Conservation (phyloP, 2,888 invertebrate species). For the Habrosyne pyritoides region DNA sequence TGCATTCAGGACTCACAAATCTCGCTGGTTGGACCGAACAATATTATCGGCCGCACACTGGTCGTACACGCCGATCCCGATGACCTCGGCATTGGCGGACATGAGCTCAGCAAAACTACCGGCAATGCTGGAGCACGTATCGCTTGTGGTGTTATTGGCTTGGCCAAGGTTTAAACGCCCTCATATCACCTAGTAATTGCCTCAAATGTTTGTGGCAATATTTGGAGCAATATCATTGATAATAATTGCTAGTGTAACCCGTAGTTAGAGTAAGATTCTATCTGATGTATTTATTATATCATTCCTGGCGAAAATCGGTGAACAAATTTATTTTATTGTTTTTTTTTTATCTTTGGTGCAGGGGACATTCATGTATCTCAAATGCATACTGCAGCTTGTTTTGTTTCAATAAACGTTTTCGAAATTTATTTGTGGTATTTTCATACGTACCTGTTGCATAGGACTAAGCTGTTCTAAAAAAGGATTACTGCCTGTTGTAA, state of each 20-base stretch:
- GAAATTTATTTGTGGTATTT: slow-evolving; percentile 14
- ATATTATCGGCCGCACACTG: slow-evolving; percentile 92
- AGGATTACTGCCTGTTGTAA: too few species aligned
- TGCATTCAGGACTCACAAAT: slow-evolving; percentile 69
- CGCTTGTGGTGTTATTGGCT: slow-evolving; percentile 95
- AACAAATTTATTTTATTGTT: slow-evolving; percentile 42
- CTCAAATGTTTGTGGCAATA: slow-evolving; percentile 11
- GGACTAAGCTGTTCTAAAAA: too few species aligned
- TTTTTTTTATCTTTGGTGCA: slow-evolving; percentile 52
- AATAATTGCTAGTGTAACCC: slow-evolving; percentile 5
- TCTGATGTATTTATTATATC: slow-evolving; percentile 38
- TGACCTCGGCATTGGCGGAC: slow-evolving; percentile 96
- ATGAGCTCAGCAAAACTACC: slow-evolving; percentile 95
- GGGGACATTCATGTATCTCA: slow-evolving; percentile 42
- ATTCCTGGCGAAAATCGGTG: slow-evolving; percentile 47
- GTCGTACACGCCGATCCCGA: slow-evolving; percentile 97
- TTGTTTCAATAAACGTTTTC: slow-evolving; percentile 45
- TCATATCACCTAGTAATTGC: slow-evolving; percentile 7
- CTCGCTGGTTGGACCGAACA: slow-evolving; percentile 85
- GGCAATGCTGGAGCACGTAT: slow-evolving; percentile 97
- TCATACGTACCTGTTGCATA: not conserved
- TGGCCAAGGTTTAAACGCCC: slow-evolving; percentile 65
- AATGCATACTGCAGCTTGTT: slow-evolving; percentile 37
- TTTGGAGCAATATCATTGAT: not conserved
- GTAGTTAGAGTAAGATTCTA: slow-evolving; percentile 35